Percentiles rank a stretch among this genome's conserved stretches.
These are phyloP conservation scores for Nipponia nippon DNA, from an alignment of 2,113 vertebrate genomes.

Conservation along the genomic window DNA sequence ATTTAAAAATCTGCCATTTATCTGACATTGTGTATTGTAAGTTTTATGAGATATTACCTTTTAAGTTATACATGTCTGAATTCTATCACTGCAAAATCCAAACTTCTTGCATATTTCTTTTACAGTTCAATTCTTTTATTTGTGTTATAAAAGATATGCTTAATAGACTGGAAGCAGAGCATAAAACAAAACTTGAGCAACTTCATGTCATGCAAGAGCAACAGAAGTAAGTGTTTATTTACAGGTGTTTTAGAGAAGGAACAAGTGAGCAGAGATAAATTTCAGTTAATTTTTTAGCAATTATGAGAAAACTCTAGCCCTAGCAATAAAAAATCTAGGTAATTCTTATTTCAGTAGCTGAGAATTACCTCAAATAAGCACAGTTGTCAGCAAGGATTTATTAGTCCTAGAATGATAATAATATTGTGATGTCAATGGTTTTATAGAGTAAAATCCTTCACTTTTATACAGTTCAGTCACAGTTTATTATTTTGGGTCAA, in stretches of 20 bases:
- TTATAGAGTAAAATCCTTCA: not conserved
- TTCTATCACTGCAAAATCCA: not conserved
- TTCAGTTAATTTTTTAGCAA: not conserved
- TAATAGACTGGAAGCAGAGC: slow-evolving; percentile 89
- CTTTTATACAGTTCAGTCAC: not conserved
- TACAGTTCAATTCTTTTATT: slow-evolving; percentile 98
- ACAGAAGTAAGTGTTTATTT: slow-evolving; percentile 82
- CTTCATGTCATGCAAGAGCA: slow-evolving; percentile 97
- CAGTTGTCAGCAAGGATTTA: not conserved
- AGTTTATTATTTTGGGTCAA: not conserved
- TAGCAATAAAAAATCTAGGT: not conserved
- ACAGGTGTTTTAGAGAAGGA: not conserved
- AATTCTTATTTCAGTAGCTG: not conserved
- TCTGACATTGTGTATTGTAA: not conserved
- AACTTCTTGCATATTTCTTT: slow-evolving; percentile 58
- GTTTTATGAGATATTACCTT: not conserved
- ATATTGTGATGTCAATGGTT: not conserved
- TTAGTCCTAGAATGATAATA: not conserved
- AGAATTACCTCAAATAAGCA: not conserved
- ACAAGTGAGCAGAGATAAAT: not conserved
- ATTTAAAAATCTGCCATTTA: not conserved
- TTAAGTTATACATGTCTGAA: not conserved
- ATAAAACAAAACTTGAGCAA: slow-evolving; percentile 97
- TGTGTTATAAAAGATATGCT: slow-evolving; percentile 96
- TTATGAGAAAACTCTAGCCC: not conserved